These are phyloP conservation scores for Acronicta alni DNA, from an alignment of 2,888 invertebrate species.

Conservation along the genomic window DNA sequence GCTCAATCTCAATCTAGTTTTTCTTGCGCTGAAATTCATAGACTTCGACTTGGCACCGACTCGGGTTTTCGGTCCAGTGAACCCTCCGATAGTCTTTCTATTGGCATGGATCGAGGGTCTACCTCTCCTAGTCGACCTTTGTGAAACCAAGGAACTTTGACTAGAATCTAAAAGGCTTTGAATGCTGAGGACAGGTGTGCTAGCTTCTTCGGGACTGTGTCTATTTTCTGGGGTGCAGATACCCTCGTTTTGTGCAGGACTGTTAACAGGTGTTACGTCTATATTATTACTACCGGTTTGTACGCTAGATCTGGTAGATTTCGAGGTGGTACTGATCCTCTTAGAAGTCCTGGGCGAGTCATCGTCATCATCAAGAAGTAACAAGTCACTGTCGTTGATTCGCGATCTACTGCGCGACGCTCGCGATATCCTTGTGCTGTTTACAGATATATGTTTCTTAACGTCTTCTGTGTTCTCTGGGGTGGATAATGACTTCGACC, in stretches of 20 bases:
- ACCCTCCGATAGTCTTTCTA: slow-evolving; percentile 69
- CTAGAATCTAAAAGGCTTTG: slow-evolving; percentile 74
- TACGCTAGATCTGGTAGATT: slow-evolving; percentile 20
- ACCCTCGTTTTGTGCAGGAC: slow-evolving; percentile 55
- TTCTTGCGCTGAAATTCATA: slow-evolving; percentile 54
- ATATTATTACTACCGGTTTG: not conserved
- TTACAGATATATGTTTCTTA: slow-evolving; percentile 62
- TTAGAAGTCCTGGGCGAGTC: slow-evolving; percentile 66
- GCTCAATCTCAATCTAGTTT: slow-evolving; percentile 56
- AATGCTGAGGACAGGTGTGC: slow-evolving; percentile 79
- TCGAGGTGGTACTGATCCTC: slow-evolving; percentile 47
- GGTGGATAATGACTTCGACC: slow-evolving; percentile 63
- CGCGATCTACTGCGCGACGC: slow-evolving; percentile 69
- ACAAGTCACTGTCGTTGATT: slow-evolving; percentile 70
- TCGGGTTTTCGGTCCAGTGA: slow-evolving; percentile 55
- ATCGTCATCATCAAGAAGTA: slow-evolving; percentile 62
- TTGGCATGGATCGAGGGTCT: slow-evolving; percentile 42
- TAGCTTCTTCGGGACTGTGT: slow-evolving; percentile 68
- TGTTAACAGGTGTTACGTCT: slow-evolving; percentile 10
- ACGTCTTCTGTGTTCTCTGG: slow-evolving; percentile 70
- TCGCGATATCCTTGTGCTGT: slow-evolving; percentile 66
- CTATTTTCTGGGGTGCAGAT: slow-evolving; percentile 72
- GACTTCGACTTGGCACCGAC: slow-evolving; percentile 64
- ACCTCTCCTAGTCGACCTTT: slow-evolving; percentile 40
- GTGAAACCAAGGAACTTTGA: slow-evolving; percentile 57